Percentiles rank a stretch among this genome's conserved stretches.
Conservation (phyloP, 1,140 invertebrate species). For the Diprion similis region DNA sequence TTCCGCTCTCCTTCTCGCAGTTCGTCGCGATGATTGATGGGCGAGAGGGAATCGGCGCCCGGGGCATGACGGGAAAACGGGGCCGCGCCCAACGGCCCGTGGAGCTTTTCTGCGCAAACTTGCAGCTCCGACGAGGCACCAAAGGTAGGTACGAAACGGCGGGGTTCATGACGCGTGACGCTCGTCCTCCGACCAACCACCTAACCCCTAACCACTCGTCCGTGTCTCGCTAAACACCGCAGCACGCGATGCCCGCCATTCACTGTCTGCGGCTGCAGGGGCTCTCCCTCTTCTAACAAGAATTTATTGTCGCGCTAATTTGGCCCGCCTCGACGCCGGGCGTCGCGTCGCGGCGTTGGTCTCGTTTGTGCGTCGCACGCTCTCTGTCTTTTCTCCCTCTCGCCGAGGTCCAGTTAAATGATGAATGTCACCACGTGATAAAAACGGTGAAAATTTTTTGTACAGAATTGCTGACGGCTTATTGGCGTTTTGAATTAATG, state of each 20-base stretch:
- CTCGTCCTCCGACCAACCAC: neutral
- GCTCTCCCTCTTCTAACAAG: neutral
- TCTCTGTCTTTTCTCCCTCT: too few relatives aligned
- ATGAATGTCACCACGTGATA: too few relatives aligned
- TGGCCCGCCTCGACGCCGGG: neutral
- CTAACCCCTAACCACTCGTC: neutral
- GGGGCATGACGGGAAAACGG: conserved; percentile 6
- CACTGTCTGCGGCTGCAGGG: neutral
- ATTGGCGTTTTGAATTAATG: too few relatives aligned
- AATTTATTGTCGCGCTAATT: conserved; percentile 5
- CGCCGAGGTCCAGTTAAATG: too few relatives aligned
- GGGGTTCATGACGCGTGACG: conserved; percentile 1
- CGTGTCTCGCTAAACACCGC: neutral
- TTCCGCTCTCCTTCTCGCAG: neutral
- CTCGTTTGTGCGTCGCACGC: neutral
- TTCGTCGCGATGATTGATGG: neutral
- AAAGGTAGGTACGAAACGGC: neutral
- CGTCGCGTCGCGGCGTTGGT: neutral
- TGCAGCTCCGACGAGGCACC: neutral
- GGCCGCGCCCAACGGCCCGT: neutral
- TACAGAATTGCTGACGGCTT: too few relatives aligned
- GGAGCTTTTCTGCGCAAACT: neutral
- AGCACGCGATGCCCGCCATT: conserved; percentile 6
- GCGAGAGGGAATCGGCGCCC: neutral
- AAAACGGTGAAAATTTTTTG: too few relatives aligned